Base-by-base conservation (phyloP, 2,113 vertebrate genomes). In the Phaethornis superciliosus region DNA sequence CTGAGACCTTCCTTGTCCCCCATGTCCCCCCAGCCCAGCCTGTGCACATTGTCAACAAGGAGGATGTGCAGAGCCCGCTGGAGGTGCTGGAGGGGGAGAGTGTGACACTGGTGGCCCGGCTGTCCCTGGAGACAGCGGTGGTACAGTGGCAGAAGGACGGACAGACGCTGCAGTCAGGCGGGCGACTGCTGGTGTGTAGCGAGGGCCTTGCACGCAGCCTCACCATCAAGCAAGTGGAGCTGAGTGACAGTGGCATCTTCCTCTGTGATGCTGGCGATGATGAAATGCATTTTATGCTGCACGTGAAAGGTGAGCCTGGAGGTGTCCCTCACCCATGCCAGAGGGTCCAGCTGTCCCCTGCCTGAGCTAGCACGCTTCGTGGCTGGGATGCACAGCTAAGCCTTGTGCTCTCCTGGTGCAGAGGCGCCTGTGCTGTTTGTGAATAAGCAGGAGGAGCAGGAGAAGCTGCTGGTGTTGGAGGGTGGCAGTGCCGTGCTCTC, bases 101-200 rank as follows among this genome's bases (percentile, higher is more conserved):
- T 1, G 97, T 98, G n/a, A 98, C 98, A 1, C 92, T 99, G 85
- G 94, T 96, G 87, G 98, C 98, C 85, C 83, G 85, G 44, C 97
- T 98, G 64, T 98, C 96, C 88, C 96, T 35, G 1, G 98, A 98
- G 56, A 96, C 90, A 9, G 98, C 96, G 0, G 94, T 78, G 13
- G 98, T 97, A 8, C 97, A 97, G 55, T 99, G 99, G 99, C 96
- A 98, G 91, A 98, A 98, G 94, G 97, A 98, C 2, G 97, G 97
- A 63, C 96, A 97, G 92, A 94, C 59, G 4, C 92, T 99, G 94
- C 69, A 88, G 24, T 95, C 95, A 0, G 95, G 97, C 3, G 97
- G 98, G 75, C 97, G 98, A 92, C 96, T 99, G 96, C 96, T 98
- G 90, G 97, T 98, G 94, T 98, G 98, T 95, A 98, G 96, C 3